Conservation (phyloP, 2,113 vertebrate genomes). For the Corapipo altera region DNA sequence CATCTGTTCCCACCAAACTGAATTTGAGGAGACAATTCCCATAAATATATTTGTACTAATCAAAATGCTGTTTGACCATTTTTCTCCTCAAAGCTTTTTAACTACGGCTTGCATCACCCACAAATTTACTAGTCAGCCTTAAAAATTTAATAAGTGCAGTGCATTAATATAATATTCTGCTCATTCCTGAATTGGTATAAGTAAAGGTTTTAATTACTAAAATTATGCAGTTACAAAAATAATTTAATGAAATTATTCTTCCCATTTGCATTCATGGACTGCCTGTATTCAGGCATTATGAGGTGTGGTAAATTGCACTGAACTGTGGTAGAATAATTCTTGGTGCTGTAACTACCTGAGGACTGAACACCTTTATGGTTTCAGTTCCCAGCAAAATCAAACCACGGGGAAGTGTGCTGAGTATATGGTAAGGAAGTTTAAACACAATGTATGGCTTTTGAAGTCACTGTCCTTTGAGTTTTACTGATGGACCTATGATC, state of each 20-base stretch:
- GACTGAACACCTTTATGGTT: neutral
- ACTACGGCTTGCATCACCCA: neutral
- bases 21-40: constrained; percentile 8
- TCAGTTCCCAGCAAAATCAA: constrained; percentile 8
- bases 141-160: constrained; percentile 53
- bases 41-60: constrained; percentile 56
- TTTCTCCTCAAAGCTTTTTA: constrained; percentile 13
- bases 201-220: constrained; percentile 72
- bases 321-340: constrained; percentile 42
- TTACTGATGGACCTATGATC: neutral
- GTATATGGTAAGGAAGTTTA: neutral
- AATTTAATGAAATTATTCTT: constrained; percentile 64
- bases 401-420: neutral
- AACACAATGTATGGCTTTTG: neutral
- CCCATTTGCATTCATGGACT: constrained; percentile 61
- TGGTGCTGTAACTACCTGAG: neutral
- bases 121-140: constrained; percentile 52
- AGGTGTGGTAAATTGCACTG: neutral
- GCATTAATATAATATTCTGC: constrained; percentile 49
- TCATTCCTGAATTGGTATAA: constrained; percentile 42
- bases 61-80: constrained; percentile 7
- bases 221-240: constrained; percentile 65
- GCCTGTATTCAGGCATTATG: neutral
- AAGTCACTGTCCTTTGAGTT: neutral
- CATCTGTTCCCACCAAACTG: neutral